Base-by-base conservation (phyloP, 2,888 invertebrate genomes). In the Serrognathus titanus region DNA sequence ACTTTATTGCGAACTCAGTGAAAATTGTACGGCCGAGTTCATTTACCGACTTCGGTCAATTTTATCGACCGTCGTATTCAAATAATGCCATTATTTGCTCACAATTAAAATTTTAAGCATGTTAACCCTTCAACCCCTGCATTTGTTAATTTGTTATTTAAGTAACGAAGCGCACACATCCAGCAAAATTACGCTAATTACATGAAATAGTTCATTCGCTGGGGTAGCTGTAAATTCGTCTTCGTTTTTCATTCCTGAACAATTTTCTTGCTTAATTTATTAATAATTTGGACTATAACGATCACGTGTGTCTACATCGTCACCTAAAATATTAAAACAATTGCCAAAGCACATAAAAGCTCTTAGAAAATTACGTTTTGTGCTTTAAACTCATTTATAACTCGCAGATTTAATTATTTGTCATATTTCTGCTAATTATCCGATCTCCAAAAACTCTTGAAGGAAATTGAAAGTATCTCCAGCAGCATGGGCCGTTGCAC, bases 21-120 rank as follows among this genome's bases (percentile, higher is more conserved):
- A 72, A 73, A 67, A 63, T 56, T 58, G 59, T 49, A 54, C 48
- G 53, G 61, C 60, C 61, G 61, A 60, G 69, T 70, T 70, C 69
- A 63, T 71, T 71, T 69, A 69, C 68, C 58, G 58, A 51, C 43
- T 35, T 37, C 38, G 49, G 49, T 49, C 49, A 49, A 49, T 49
- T 49, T 49, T 49, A 49, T 49, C 49, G 38, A 37, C 49, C 38
- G 10, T 13, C n/a, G 11, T 48, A 48, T 37, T 48, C 38, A 48
- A 48, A 48, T 48, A 35, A 48, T 37, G 38, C 3, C 38, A 6
- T 48, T 48, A 76, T 78, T 78, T 78, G 77, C 73, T 77, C 78
- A 77, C 77, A 77, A 78, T 78, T 78, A 78, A 78, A 78, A 78
- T 76, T 76, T 75, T 73, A 76, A 75, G 77, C 77, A 73, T 73